Evolutionary conservation across 2,113 vertebrate genomes (phyloP).

Genomic region (Dipodomys stephensi): DNA sequence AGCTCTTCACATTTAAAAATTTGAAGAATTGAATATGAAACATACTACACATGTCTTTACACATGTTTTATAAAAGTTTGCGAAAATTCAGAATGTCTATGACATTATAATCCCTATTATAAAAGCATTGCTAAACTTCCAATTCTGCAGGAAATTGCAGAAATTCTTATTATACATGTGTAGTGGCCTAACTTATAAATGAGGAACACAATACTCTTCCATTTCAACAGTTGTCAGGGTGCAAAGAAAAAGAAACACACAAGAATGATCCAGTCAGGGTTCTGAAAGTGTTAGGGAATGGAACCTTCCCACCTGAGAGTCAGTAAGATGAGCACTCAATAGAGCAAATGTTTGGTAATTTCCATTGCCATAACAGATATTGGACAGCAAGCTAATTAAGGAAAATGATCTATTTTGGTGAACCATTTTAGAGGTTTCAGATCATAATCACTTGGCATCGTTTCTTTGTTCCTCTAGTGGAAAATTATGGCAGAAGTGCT

Average conservation of each 20-base stretch:
- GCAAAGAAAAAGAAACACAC: neutral
- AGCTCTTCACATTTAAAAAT: neutral
- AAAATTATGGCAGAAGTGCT: neutral
- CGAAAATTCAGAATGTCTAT: neutral
- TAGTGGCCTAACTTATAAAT: neutral
- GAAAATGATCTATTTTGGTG: neutral
- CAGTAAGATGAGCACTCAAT: rapidly evolving
- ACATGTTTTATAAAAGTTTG: neutral
- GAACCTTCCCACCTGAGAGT: neutral
- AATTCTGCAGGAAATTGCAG: neutral
- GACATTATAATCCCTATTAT: neutral
- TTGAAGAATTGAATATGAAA: neutral
- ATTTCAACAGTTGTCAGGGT: neutral
- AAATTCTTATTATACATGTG: neutral
- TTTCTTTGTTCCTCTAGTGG: neutral
- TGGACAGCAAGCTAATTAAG: neutral
- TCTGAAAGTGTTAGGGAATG: neutral
- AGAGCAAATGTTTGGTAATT: rapidly evolving
- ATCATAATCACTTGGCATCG: no score
- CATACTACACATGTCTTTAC: neutral
- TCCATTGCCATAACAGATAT: neutral
- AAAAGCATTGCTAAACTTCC: neutral
- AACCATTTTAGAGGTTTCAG: neutral
- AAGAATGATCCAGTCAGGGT: neutral
- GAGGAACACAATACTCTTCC: neutral